phyloP scores from a whole-genome alignment of 2,888 invertebrate genomes.

The Coronaproctus castanopsis region DNA sequence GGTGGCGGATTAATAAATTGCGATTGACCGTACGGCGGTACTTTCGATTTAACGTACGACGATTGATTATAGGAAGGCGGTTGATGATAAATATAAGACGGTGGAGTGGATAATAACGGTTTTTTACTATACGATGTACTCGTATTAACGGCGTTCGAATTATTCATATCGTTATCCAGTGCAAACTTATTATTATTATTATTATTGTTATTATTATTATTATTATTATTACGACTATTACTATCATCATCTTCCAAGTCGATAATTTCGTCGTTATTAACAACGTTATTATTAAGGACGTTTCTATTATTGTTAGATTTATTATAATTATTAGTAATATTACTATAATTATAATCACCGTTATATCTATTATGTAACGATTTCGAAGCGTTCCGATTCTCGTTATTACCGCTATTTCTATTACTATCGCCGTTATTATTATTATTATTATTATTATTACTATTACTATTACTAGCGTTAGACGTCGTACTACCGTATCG shows the following conservation, averaged over 20 bases:
- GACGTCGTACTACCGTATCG: too few species aligned
- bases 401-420: not conserved
- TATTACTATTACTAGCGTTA: not conserved
- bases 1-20: conserved; percentile 9
- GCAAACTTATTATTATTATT: too few species aligned
- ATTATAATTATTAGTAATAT: not conserved
- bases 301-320: not conserved
- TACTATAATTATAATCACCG: not conserved
- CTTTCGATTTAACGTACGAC: too few species aligned
- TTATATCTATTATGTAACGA: not conserved
- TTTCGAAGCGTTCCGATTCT: too few species aligned
- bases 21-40: too few species aligned
- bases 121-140: too few species aligned
- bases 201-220: not conserved
- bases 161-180: too few species aligned
- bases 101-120: too few species aligned
- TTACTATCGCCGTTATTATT: not conserved
- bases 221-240: conserved; percentile 3
- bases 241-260: not conserved
- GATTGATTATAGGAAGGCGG: too few species aligned
- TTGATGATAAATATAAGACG: too few species aligned
- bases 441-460: conserved; percentile 3
- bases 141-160: too few species aligned
- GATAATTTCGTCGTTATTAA: not conserved
- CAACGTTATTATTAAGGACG: not conserved